Conservation (phyloP, 2,888 invertebrate genomes). For the Oscheius myriophilus region DNA sequence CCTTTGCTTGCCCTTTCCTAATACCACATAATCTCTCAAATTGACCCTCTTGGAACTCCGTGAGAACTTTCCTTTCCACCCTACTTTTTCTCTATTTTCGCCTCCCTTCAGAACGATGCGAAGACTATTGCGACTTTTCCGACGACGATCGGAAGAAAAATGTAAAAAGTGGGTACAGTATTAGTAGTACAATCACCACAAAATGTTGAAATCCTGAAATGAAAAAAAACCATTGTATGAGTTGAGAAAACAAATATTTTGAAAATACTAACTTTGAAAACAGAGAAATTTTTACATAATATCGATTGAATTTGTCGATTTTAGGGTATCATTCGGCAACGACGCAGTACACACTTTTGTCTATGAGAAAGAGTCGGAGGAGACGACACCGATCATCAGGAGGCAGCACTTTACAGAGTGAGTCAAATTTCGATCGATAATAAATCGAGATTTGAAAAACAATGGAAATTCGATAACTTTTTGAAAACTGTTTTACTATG, state of each 20-base stretch:
- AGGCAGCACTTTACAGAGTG: slow-evolving; percentile 34
- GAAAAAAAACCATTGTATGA: too few relatives aligned
- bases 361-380: slow-evolving; percentile 36
- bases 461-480: too few relatives aligned
- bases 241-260: too few relatives aligned
- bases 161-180: slow-evolving; percentile 27
- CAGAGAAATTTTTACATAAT: neutral
- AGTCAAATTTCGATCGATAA: slow-evolving; percentile 9
- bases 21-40: neutral
- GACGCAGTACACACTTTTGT: slow-evolving; percentile 32
- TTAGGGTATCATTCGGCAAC: slow-evolving; percentile 37
- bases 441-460: too few relatives aligned
- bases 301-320: neutral
- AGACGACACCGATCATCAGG: slow-evolving; percentile 30
- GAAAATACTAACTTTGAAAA: too few relatives aligned
- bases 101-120: slow-evolving; percentile 6
- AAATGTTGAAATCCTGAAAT: too few relatives aligned
- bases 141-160: slow-evolving; percentile 20
- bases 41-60: neutral
- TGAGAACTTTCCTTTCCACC: neutral
- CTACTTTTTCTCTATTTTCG: neutral
- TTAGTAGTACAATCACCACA: too few relatives aligned
- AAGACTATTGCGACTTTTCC: slow-evolving; percentile 24
- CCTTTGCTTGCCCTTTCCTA: slow-evolving; percentile 6
- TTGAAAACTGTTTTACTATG: too few relatives aligned